These are phyloP conservation scores for Asarcornis scutulata DNA, from an alignment of 2,113 vertebrate genomes.

Conservation along the genomic window DNA sequence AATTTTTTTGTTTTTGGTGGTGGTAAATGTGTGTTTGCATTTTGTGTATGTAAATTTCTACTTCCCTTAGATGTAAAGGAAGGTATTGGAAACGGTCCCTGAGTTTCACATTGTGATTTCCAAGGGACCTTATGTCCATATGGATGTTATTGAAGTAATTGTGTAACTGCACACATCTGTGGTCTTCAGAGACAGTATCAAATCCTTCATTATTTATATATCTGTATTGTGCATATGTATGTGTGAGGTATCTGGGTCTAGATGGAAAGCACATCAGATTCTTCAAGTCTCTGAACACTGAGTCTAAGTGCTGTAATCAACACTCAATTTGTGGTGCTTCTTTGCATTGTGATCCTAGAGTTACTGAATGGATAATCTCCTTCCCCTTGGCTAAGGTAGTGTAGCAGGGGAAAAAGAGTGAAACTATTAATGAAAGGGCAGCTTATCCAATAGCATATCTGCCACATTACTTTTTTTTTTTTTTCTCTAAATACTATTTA, in stretches of 20 bases:
- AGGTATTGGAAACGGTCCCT: not conserved
- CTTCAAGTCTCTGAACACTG: not conserved
- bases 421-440: not conserved
- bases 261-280: not conserved
- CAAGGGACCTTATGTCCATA: not conserved
- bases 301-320: not conserved
- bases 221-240: rapidly evolving
- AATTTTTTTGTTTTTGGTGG: not conserved
- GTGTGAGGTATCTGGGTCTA: not conserved
- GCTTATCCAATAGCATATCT: not conserved
- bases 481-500: not conserved
- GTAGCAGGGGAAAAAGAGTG: not conserved
- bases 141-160: not conserved
- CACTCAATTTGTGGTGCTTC: not conserved
- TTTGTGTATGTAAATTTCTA: not conserved
- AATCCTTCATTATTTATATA: not conserved
- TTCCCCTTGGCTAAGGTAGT: not conserved
- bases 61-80: not conserved
- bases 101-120: not conserved
- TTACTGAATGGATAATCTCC: not conserved
- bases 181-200: not conserved
- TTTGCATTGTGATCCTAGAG: not conserved
- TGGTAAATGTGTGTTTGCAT: not conserved
- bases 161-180: not conserved
- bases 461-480: not conserved